Percentiles rank a stretch among this genome's conserved stretches.
phyloP scores from a whole-genome alignment of 2,888 invertebrate species.

The Molorchus minor region DNA sequence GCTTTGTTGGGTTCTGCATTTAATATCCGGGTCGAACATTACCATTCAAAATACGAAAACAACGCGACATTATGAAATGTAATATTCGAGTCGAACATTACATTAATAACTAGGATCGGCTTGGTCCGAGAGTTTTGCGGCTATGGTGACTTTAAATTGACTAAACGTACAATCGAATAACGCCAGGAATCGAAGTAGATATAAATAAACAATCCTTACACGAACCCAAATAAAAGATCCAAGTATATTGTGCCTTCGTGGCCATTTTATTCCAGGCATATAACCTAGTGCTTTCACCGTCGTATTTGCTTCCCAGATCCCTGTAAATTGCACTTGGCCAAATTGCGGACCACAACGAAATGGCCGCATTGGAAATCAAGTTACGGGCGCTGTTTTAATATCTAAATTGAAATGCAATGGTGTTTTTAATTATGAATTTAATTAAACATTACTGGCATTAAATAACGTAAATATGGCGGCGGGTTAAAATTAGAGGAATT shows the following conservation, averaged over 20 bases:
- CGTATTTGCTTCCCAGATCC: neutral
- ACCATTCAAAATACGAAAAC: too few relatives aligned
- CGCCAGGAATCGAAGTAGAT: neutral
- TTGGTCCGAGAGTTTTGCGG: neutral
- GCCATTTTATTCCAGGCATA: neutral
- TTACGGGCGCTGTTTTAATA: neutral
- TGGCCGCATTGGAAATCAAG: neutral
- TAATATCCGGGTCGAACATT: too few relatives aligned
- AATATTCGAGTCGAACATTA: too few relatives aligned
- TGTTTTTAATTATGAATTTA: neutral
- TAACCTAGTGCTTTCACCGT: neutral
- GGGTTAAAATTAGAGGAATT: neutral
- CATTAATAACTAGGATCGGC: neutral
- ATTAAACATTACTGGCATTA: neutral
- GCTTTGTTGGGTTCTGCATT: too few relatives aligned
- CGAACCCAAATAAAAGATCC: too few relatives aligned
- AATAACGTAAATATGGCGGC: neutral
- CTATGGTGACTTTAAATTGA: neutral
- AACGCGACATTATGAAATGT: too few relatives aligned
- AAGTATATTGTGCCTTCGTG: too few relatives aligned
- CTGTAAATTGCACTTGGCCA: neutral
- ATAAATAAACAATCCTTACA: neutral
- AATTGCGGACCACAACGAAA: neutral
- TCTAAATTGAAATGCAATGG: neutral
- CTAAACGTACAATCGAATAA: neutral